Percentiles rank a stretch among this genome's conserved stretches.
Conservation (phyloP, 2,888 invertebrate species). For the Gortyna flavago region DNA sequence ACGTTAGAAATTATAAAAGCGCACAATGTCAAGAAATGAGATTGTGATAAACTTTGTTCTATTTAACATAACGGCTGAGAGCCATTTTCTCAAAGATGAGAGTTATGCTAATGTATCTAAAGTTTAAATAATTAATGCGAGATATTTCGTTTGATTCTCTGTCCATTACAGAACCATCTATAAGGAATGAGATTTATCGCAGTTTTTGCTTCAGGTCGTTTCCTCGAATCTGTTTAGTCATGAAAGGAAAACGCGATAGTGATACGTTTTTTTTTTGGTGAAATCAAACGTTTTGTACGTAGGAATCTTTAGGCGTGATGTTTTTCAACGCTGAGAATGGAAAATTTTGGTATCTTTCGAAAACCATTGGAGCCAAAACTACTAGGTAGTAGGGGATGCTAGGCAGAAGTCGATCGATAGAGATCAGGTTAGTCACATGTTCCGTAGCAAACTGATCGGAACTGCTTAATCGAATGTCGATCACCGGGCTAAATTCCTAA, state of each 20-base stretch:
- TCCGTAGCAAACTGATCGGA: neutral
- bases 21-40: constrained; percentile 65
- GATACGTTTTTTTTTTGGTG: constrained; percentile 37
- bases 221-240: constrained; percentile 53
- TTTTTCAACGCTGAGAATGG: constrained; percentile 23
- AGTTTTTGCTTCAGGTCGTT: constrained; percentile 50
- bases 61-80: constrained; percentile 60
- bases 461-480: constrained; percentile 54
- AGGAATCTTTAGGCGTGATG: neutral
- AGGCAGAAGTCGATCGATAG: neutral
- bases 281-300: constrained; percentile 31
- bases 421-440: neutral
- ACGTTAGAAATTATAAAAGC: neutral
- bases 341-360: neutral
- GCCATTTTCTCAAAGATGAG: constrained; percentile 46
- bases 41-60: constrained; percentile 68
- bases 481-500: constrained; percentile 48
- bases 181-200: constrained; percentile 51
- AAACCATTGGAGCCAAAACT: neutral
- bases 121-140: constrained; percentile 55
- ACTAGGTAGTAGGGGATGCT: neutral
- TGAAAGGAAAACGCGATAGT: constrained; percentile 45
- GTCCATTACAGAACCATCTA: constrained; percentile 54
- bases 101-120: constrained; percentile 57
- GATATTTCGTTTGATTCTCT: constrained; percentile 60